Evolutionary conservation across 1,140 invertebrate genomes (phyloP), one percentile per base, ranked within the genome.

Genomic region (Branchinecta lynchi): DNA sequence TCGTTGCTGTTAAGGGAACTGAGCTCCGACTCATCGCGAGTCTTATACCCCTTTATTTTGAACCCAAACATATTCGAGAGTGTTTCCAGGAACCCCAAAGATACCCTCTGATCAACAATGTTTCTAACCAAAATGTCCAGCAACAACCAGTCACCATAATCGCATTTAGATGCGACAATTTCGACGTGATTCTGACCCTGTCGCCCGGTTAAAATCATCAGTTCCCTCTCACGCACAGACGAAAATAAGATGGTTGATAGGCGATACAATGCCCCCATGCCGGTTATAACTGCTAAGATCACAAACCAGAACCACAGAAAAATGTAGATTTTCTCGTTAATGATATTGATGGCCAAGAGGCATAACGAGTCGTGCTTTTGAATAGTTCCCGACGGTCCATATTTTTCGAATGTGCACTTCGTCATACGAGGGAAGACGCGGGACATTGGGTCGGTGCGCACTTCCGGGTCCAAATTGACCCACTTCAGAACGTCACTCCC

Each of bases 311-410:
- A 80, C 79, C 79, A 80, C 46, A 80, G 75, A 72, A 79, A 78
- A 45, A 80, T 76, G 73, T 78, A 80, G 51, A 80, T 78, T 72
- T 82, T 82, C 71, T 82, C 81, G 65, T 80, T 81, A 68, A 80
- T 77, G 69, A 82, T 78, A 72, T 82, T 82, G 15, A 82, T 75
- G 65, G 80, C 78, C n/a, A 82, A 76, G 43, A 81, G 77, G 71
- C 80, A 81, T 68, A 81, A 76, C 9, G 80, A 76, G 68, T 81
- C 78, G 65, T 76, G 74, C 43, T 72, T 70, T 69, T 79, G 77
- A 8, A 80, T 72, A 45, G 77, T 78, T 32, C 79, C 79, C 8
- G 70, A 71, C 7, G 72, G 32, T 8, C 75, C 75, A 44, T 65
- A 73, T 7, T 65, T 68, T 3, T 71, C 46, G 71, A 77, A 79